phyloP scores from a whole-genome alignment of 2,797 vertebrate genomes.

The Paratrypauchen microcephalus region DNA sequence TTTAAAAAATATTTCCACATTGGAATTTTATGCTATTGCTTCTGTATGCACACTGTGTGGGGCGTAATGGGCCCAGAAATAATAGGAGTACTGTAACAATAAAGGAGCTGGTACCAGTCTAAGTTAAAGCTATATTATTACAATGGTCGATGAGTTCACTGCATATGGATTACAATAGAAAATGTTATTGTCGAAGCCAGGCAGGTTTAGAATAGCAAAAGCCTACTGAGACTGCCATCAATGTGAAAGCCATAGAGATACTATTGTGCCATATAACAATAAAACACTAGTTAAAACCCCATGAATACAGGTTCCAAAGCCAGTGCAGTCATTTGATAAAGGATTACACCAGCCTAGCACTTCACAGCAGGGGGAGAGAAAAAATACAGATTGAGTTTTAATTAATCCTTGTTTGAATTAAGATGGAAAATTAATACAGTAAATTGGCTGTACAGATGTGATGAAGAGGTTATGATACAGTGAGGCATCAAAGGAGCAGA shows the following conservation, averaged over 20 bases:
- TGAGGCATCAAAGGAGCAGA: constrained; percentile 36
- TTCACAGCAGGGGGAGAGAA: constrained; percentile 18
- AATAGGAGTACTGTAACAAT: constrained; percentile 11
- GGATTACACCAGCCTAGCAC: constrained; percentile 41
- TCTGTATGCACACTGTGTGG: background rate
- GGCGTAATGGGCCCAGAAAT: constrained; percentile 1
- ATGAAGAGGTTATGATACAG: constrained; percentile 43
- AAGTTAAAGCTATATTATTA: constrained; percentile 31
- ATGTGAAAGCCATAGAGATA: constrained; percentile 40
- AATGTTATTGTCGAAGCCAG: constrained; percentile 50
- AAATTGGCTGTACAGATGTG: constrained; percentile 48
- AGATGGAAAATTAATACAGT: constrained; percentile 61
- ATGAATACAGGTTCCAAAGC: constrained; percentile 49
- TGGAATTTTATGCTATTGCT: no score
- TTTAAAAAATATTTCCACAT: no score
- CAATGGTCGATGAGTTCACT: constrained; percentile 25
- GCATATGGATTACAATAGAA: constrained; percentile 46
- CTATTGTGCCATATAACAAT: constrained; percentile 57
- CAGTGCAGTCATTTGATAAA: constrained; percentile 34
- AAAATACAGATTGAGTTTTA: constrained; percentile 55
- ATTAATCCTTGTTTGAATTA: constrained; percentile 75
- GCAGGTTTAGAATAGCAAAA: constrained; percentile 35
- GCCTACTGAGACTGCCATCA: constrained; percentile 46
- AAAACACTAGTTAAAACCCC: constrained; percentile 52
- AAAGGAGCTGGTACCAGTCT: constrained; percentile 6